Evolutionary conservation across 30 jellyfish, hydroid and myxozoan genomes (phyloP).

Genomic region (Hydractinia symbiolongicarpus): DNA sequence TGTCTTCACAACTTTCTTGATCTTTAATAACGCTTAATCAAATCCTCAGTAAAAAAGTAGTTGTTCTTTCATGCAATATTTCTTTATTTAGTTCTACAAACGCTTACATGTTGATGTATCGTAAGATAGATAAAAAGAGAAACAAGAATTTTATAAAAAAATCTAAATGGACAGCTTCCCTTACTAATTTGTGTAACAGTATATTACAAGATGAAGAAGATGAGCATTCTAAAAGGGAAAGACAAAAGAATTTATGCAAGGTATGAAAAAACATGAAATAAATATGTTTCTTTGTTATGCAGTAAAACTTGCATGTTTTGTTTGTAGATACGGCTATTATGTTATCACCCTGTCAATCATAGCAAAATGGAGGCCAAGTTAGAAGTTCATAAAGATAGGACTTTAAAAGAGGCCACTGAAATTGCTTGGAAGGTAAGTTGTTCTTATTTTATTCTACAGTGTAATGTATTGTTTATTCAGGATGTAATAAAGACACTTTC

Average conservation of each 20-base stretch:
- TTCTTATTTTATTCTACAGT: not conserved
- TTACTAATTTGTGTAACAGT: slow-evolving; percentile 26
- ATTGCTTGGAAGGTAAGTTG: slow-evolving; percentile 68
- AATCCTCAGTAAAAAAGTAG: not conserved
- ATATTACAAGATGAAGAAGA: slow-evolving; percentile 49
- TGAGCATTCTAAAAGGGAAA: slow-evolving; percentile 38
- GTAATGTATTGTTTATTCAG: slow-evolving; percentile 1
- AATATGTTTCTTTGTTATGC: too few species aligned
- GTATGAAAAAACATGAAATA: slow-evolving; percentile 12
- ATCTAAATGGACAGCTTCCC: slow-evolving; percentile 56
- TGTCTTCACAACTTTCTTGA: not conserved
- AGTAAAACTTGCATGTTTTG: too few species aligned
- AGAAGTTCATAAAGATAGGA: slow-evolving; percentile 48
- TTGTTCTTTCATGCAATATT: too few species aligned
- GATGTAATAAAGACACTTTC: not conserved
- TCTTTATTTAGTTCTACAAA: slow-evolving; percentile 71
- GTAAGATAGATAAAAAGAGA: slow-evolving; percentile 43
- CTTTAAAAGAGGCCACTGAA: slow-evolving; percentile 65
- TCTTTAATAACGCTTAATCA: too few species aligned
- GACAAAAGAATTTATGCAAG: slow-evolving; percentile 60
- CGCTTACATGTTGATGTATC: slow-evolving; percentile 89
- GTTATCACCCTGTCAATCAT: slow-evolving; percentile 56
- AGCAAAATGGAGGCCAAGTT: slow-evolving; percentile 47
- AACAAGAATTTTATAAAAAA: slow-evolving; percentile 42
- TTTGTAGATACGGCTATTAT: slow-evolving; percentile 55